A percentile compares a stretch with the other conserved stretches of the same genome.
phyloP scores from a whole-genome alignment of 2,888 invertebrate genomes.

The Pocota personata region DNA sequence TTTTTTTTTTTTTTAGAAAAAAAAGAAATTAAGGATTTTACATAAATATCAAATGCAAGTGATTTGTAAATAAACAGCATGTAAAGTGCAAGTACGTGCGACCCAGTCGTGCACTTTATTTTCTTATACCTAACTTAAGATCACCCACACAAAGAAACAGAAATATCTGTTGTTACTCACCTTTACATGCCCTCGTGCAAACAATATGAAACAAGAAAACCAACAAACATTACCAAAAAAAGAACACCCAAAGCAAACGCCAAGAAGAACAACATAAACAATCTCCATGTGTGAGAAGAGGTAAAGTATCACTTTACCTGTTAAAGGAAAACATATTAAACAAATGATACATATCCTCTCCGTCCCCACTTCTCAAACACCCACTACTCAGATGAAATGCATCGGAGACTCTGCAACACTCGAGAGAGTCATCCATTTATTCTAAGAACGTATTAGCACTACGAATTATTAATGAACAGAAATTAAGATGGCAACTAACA shows the following conservation, averaged over 20 bases:
- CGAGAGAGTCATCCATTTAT: slow-evolving; percentile 48
- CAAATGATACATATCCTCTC: slow-evolving; percentile 2
- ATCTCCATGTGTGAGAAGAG: slow-evolving; percentile 23
- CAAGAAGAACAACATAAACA: slow-evolving; percentile 54
- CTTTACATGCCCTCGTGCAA: slow-evolving; percentile 24
- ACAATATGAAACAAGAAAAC: not conserved
- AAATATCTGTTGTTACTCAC: slow-evolving; percentile 36
- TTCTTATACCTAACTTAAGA: slow-evolving; percentile 31
- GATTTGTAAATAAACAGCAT: too few relatives aligned
- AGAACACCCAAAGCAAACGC: slow-evolving; percentile 52
- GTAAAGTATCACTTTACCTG: slow-evolving; percentile 54
- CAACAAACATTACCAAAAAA: not conserved
- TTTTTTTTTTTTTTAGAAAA: too few relatives aligned
- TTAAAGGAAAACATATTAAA: slow-evolving; percentile 47
- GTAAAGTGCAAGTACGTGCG: too few relatives aligned
- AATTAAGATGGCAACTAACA: slow-evolving; percentile 27
- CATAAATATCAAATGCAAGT: too few relatives aligned
- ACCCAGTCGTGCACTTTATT: too few relatives aligned
- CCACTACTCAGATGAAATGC: slow-evolving; percentile 1
- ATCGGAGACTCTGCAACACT: not conserved
- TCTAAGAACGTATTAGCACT: slow-evolving; percentile 27
- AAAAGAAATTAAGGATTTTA: too few relatives aligned
- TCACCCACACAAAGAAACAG: slow-evolving; percentile 8
- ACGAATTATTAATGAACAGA: slow-evolving; percentile 36
- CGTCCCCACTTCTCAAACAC: not conserved